Evolutionary conservation across 2,113 vertebrate species (phyloP).

Genomic region (Centropus unirufus): DNA sequence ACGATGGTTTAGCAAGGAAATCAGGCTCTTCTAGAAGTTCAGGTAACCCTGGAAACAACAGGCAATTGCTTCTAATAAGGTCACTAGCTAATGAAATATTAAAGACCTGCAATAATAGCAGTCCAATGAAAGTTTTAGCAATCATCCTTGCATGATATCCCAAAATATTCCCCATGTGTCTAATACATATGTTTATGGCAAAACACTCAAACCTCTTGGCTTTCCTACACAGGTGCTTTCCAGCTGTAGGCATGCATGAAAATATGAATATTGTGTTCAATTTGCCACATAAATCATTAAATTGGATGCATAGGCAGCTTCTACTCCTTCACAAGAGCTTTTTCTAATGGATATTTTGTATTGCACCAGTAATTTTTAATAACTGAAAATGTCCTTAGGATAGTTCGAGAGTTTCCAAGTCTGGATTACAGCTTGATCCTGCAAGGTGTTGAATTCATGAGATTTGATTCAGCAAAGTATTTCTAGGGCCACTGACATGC

Average conservation of each 20-base stretch:
- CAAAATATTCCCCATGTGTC: background rate
- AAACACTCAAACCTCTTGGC: background rate
- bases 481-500: background rate
- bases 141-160: background rate
- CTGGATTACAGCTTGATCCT: background rate
- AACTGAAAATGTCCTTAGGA: background rate
- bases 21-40: background rate
- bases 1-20: background rate
- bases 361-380: background rate
- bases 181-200: background rate
- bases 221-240: conserved; percentile 48
- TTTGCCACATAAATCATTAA: conserved; percentile 31
- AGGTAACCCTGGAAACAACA: background rate
- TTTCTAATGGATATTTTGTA: background rate
- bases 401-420: conserved; percentile 1
- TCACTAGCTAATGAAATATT: conserved; percentile 1
- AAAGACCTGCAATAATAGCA: background rate
- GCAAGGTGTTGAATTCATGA: background rate
- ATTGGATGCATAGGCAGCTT: conserved; percentile 2
- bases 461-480: background rate
- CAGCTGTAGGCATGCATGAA: background rate
- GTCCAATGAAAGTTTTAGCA: conserved; percentile 15
- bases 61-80: background rate
- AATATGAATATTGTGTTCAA: conserved; percentile 38
- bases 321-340: background rate